These are phyloP conservation scores for Amblyteles armatorius DNA, from an alignment of 2,888 invertebrate genomes.

Conservation along the genomic window DNA sequence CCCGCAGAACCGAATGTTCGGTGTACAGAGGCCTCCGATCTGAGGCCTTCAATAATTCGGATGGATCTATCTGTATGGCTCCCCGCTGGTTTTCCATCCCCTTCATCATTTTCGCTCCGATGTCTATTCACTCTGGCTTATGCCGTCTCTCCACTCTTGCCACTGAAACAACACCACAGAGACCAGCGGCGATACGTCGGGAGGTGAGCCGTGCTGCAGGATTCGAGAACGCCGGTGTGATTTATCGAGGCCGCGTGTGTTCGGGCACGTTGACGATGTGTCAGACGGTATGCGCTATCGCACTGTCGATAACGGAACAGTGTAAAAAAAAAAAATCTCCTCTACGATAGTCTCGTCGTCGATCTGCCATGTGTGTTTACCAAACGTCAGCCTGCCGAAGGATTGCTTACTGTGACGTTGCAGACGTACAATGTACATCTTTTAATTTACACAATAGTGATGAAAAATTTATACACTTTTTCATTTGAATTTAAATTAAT, in stretches of 20 bases:
- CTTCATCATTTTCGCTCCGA: slow-evolving; percentile 19
- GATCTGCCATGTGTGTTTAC: too few relatives aligned
- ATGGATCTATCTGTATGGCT: slow-evolving; percentile 28
- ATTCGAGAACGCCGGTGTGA: slow-evolving; percentile 31
- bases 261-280: slow-evolving; percentile 42
- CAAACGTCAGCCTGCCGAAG: too few relatives aligned
- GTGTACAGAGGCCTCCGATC: slow-evolving; percentile 22
- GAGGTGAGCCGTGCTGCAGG: slow-evolving; percentile 15
- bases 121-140: slow-evolving; percentile 44
- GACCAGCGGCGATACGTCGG: slow-evolving; percentile 19
- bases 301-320: slow-evolving; percentile 16
- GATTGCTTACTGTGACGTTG: too few relatives aligned
- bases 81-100: slow-evolving; percentile 11
- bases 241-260: slow-evolving; percentile 43
- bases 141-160: slow-evolving; percentile 13
- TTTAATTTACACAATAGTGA: too few relatives aligned
- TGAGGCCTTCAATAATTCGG: slow-evolving; percentile 45
- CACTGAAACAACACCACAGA: slow-evolving; percentile 18
- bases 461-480: too few relatives aligned
- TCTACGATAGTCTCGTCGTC: too few relatives aligned
- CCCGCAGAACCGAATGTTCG: slow-evolving; percentile 35
- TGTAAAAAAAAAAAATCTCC: too few relatives aligned
- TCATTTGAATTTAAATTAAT: too few relatives aligned
- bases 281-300: slow-evolving; percentile 1
- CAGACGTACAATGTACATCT: too few relatives aligned